A percentile compares a stretch with the other conserved stretches of the same genome.
phyloP scores from a whole-genome alignment of 2,797 vertebrate species.

The Brachyrhaphis roseni region DNA sequence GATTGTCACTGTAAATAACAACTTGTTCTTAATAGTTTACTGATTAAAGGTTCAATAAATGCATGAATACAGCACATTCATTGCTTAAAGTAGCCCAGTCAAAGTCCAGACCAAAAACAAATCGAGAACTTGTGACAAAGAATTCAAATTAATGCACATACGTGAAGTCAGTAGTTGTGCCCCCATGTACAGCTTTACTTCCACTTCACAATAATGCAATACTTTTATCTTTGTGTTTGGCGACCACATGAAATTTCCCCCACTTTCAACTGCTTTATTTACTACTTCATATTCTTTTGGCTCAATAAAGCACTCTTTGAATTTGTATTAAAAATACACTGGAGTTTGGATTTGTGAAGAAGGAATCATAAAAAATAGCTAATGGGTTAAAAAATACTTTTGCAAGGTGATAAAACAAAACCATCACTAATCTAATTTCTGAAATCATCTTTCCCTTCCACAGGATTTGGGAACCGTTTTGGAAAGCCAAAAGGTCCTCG shows the following conservation, averaged over 20 bases:
- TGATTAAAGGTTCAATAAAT: too few relatives aligned
- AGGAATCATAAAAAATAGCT: background rate
- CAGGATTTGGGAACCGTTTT: constrained; percentile 82
- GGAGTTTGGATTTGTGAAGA: background rate
- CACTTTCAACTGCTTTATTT: background rate
- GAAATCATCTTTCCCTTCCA: background rate
- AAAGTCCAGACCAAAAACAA: background rate
- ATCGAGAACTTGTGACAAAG: background rate
- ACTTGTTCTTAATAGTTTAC: too few relatives aligned
- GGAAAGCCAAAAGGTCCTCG: constrained; percentile 83
- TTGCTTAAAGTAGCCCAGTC: background rate
- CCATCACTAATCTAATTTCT: background rate
- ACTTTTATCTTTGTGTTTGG: background rate
- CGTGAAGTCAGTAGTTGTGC: background rate
- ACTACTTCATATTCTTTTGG: background rate
- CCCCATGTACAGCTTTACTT: background rate
- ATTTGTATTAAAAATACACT: background rate
- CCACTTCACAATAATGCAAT: background rate
- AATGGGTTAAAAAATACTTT: background rate
- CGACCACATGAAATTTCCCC: background rate
- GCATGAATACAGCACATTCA: background rate
- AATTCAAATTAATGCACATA: background rate
- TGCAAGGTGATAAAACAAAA: background rate
- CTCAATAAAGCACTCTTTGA: background rate
- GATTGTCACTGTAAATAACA: too few relatives aligned